Evolutionary conservation across 2,113 vertebrate species (phyloP), one percentile per base, ranked within the genome.

Genomic region (Athene noctua): DNA sequence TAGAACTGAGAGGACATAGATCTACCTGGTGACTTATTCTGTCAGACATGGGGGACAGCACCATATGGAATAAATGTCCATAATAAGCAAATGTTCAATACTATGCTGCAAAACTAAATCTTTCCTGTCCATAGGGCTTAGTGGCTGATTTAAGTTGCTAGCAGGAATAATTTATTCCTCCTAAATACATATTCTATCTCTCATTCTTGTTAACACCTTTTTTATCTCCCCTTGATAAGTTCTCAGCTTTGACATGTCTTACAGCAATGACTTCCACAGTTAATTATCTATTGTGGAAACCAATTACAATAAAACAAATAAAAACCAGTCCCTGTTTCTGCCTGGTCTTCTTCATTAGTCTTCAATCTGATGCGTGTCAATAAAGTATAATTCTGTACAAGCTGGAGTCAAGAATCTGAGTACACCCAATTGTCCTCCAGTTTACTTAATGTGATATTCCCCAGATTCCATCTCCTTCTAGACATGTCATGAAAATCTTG

Each of bases 261-360:
- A 54, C 2, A 91, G 73, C 73, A 84, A 65, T 10, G 44, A 90
- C 49, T 75, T 85, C 84, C 78, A 54, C 78, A 72, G 73, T 96
- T 95, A 96, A 96, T 94, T 94, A 94, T 87, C 89, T 82, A 25
- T 75, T 75, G 87, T 68, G 80, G 91, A 94, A 96, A 92, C 84
- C 94, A 96, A 96, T 94, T 97, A 95, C 90, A 77, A 74, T 74
- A 91, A 94, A 95, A 20, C 84, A 96, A 97, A 95, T 49, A 80
- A 74, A 90, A 92, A 11, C 13, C 47, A 34, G 66, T 65, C 49
- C 54, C 36, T 49, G 49, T 47, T 91, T 65, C 84, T 92, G 77
- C 70, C 80, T 27, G 5, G 25, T 61, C 74, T 85, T 86, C 90
- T 81, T 91, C 81, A 91, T 91, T 94, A 95, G 70, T 44, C 78